Percentiles rank a stretch among this genome's conserved stretches.
phyloP scores from a whole-genome alignment of 2,797 vertebrate genomes.

The Ceryle rudis region DNA sequence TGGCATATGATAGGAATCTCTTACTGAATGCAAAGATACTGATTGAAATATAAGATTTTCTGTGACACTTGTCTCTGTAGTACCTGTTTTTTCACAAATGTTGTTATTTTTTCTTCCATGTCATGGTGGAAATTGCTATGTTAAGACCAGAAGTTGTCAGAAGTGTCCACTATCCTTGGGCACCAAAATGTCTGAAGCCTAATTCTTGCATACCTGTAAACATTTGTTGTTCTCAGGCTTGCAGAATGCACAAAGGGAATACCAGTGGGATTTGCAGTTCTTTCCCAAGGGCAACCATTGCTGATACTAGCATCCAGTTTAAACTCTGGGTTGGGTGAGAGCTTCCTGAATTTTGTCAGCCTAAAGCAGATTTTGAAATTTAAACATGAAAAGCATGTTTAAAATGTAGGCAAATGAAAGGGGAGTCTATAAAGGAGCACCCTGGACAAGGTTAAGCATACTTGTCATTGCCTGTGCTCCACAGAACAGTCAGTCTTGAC shows the following conservation, averaged over 20 bases:
- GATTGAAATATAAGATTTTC: not conserved
- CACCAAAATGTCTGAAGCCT: not conserved
- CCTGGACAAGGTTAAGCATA: not conserved
- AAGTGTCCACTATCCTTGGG: not conserved
- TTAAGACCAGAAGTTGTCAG: not conserved
- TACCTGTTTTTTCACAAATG: not conserved
- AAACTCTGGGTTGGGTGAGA: not conserved
- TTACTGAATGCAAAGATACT: not conserved
- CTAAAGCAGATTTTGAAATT: not conserved
- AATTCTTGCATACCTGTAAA: not conserved
- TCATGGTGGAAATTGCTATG: not conserved
- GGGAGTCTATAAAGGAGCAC: not conserved
- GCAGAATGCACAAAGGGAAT: not conserved
- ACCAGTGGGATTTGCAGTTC: not conserved
- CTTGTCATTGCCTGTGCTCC: not conserved
- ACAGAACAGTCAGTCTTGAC: not conserved
- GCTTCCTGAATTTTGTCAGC: not conserved
- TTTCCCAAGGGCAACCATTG: not conserved
- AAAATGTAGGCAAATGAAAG: not conserved
- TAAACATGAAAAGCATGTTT: not conserved
- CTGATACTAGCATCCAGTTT: not conserved
- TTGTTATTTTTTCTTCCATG: not conserved
- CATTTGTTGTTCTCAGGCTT: not conserved
- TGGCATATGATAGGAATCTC: not conserved
- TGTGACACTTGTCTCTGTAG: not conserved